These are phyloP conservation scores for Ctenoplectra terminalis DNA, from an alignment of 1,140 invertebrate genomes.

Conservation along the genomic window DNA sequence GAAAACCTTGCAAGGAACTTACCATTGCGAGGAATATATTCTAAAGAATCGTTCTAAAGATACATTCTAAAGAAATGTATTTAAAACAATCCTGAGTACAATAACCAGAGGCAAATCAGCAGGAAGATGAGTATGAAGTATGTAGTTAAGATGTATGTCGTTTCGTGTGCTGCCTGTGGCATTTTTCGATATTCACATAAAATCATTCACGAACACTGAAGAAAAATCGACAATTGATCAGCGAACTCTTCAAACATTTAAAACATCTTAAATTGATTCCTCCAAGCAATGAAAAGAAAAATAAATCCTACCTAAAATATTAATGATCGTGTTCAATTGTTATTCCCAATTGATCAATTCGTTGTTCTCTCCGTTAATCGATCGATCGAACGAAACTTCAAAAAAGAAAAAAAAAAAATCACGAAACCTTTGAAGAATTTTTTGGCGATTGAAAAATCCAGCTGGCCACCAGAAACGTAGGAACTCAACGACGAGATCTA, in stretches of 20 bases:
- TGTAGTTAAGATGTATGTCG: conserved; percentile 82
- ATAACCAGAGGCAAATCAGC: conserved; percentile 80
- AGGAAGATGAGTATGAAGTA: conserved; percentile 82
- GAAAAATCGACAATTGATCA: background rate
- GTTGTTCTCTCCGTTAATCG: background rate
- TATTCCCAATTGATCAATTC: background rate
- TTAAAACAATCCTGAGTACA: conserved; percentile 82
- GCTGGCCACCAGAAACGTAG: background rate
- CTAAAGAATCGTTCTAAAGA: too few relatives aligned
- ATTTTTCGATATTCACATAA: conserved; percentile 57
- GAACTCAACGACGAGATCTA: background rate
- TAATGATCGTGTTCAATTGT: background rate
- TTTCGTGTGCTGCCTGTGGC: conserved; percentile 75
- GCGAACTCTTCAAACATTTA: too few relatives aligned
- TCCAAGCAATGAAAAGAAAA: background rate
- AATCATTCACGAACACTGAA: conserved; percentile 17
- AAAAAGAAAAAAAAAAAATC: too few relatives aligned
- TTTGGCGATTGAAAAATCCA: background rate
- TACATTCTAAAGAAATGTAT: conserved; percentile 39
- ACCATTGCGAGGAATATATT: conserved; percentile 64
- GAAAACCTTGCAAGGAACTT: conserved; percentile 43
- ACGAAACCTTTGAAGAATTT: background rate
- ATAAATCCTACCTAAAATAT: background rate
- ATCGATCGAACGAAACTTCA: background rate
- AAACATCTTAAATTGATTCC: background rate